Base-by-base conservation (phyloP, 2,888 invertebrate species). In the Rhamphomyia laevipes region DNA sequence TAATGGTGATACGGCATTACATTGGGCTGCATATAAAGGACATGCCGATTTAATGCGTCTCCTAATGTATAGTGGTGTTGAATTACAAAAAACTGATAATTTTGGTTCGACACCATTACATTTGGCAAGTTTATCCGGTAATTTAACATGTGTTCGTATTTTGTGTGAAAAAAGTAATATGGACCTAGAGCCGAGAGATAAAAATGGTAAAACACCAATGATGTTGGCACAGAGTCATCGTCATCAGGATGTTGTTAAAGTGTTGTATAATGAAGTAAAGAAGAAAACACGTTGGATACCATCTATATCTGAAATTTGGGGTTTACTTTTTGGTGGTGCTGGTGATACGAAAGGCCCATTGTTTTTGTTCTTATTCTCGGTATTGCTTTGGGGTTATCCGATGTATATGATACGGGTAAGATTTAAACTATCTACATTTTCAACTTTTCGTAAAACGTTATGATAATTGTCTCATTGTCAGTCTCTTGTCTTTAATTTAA, bases 21-120 rank as follows among this genome's bases (percentile, higher is more conserved):
- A 94, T 63, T 94, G 93, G 93, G 91, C 92, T 0, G 88, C 92
- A 0, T 93, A 93, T 67, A 93, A 93, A 68, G 93, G 89, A 0
- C 88, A 91, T 59, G 84, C 87, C 0, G 93, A 93, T 62, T 71
- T 93, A 51, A 91, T 93, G 63, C 78, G 87, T 43, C 72, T 93
- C 47, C 73, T 94, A 17, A 88, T 92, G 72, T 91, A 92, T 68
- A 91, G 92, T 12, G 93, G 93, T 3, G 89, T 90, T 2, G 87
- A 91, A 60, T 71, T 42, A 27, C 86, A 90, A 60, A 89, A 90
- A 68, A 84, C 86, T 2, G 93, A 94, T 66, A 89, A 91, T 65
- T 93, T 89, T 63, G 92, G 92, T 2, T 92, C 92, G 0, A 92
- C 92, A 1, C 91, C 93, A 0, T 72, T 94, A 18, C 93, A 94